Conservation (phyloP, 2,797 vertebrate species). For the Galaxias olidus region DNA sequence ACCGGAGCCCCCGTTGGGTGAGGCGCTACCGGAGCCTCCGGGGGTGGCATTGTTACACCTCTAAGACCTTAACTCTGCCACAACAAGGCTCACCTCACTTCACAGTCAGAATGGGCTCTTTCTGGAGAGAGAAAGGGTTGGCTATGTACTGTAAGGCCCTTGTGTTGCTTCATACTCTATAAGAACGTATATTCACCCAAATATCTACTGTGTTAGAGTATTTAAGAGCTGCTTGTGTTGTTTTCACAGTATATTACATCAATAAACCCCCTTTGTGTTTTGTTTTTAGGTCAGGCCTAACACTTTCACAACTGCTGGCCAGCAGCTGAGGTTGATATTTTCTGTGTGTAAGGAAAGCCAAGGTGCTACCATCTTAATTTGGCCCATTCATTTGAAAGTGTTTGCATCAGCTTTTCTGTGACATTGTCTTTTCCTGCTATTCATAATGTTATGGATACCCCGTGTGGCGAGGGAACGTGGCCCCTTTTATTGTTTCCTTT, state of each 20-base stretch:
- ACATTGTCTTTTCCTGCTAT: constrained; percentile 55
- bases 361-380: constrained; percentile 13
- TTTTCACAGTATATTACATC: too few species aligned
- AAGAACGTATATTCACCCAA: too few species aligned
- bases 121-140: constrained; percentile 23
- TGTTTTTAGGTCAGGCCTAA: too few species aligned
- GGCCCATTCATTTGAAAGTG: constrained; percentile 3
- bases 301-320: too few species aligned
- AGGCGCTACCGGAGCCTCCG: constrained; percentile 41
- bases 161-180: too few species aligned
- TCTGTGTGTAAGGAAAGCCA: constrained; percentile 8
- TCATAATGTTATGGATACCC: constrained; percentile 62
- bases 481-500: constrained; percentile 75
- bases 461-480: constrained; percentile 67
- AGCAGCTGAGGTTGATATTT: not conserved
- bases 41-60: constrained; percentile 58
- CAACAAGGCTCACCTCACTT: constrained; percentile 39
- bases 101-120: constrained; percentile 34
- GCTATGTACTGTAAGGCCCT: too few species aligned
- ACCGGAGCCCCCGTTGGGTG: constrained; percentile 62
- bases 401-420: constrained; percentile 34
- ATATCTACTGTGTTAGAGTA: too few species aligned
- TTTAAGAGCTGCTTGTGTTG: too few species aligned
- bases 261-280: too few species aligned
- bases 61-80: constrained; percentile 52